Base-by-base conservation (phyloP, 1,140 invertebrate species). In the Eumeta japonica region DNA sequence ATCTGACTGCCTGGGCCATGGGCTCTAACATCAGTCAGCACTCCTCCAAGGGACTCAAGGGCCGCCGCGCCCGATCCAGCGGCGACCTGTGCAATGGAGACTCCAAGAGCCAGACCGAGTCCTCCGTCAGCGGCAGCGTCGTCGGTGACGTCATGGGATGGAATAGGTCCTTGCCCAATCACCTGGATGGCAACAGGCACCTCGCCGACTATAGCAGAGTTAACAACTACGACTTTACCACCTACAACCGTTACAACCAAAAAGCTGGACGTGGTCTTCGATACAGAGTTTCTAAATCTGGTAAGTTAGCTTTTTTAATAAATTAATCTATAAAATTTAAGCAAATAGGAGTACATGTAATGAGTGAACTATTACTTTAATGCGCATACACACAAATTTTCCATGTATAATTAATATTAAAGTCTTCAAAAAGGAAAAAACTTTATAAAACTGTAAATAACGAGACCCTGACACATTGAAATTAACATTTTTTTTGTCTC, bases 1-100 rank as follows among this genome's bases (percentile, higher is more conserved):
- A n/a, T n/a, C n/a, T n/a, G n/a, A n/a, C n/a, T n/a, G n/a, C n/a
- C 67, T 63, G 54, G 41, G 55, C 59, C 40, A 87, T 87, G 85
- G 85, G 85, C 46, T 85, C 85, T 16, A 87, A 87, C 70, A 77
- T 87, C 39, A 86, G 84, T 62, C 79, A 85, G 20, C 83, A 85
- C 56, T 84, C 79, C 43, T 78, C 79, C 39, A 87, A 87, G 63
- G 84, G 50, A 75, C 80, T 50, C 71, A 84, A 57, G 11, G 84
- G 84, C 20, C 78, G 86, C 9, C 75, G 85, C 32, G 84, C 85
- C 2, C 81, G 86, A 40, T 87, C 85, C 17, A 84, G 82, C 42
- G 85, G 85, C 58, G 82, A 59, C 73, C 80, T 60, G 60, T 84
- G 50, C 71, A 84, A 86, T 71, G 85, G 85, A 41, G 86, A 88